Evolutionary conservation across 2,888 invertebrate species (phyloP).

Genomic region (Sarcophaga subvicina): DNA sequence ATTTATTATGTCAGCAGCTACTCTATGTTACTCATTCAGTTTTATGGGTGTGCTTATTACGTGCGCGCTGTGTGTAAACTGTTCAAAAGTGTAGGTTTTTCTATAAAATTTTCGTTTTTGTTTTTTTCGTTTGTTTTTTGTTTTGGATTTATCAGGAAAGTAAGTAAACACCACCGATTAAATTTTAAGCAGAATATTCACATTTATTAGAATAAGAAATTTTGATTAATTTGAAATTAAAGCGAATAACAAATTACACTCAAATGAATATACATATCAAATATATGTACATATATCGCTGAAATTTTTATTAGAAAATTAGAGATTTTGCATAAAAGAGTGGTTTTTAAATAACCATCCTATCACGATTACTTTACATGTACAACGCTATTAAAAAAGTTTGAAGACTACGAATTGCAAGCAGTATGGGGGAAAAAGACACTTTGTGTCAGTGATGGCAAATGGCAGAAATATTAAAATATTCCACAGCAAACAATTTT

Average conservation of each 20-base stretch:
- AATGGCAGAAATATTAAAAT: too few relatives aligned
- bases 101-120: background rate
- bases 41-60: background rate
- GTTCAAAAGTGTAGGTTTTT: constrained; percentile 20
- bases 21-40: background rate
- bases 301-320: too few relatives aligned
- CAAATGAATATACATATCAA: background rate
- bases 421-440: too few relatives aligned
- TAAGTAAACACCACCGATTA: background rate
- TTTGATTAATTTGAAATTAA: background rate
- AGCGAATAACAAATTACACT: background rate
- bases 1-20: background rate
- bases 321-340: too few relatives aligned
- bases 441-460: too few relatives aligned
- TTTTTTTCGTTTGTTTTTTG: background rate
- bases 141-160: background rate
- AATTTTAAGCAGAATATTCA: background rate
- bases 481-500: too few relatives aligned
- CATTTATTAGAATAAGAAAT: background rate
- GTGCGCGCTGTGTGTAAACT: background rate
- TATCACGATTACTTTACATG: too few relatives aligned
- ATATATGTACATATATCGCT: too few relatives aligned
- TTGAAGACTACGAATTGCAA: too few relatives aligned
- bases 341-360: too few relatives aligned
- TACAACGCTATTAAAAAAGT: too few relatives aligned